Conservation (phyloP, 2,113 vertebrate genomes). For the Dipodomys stephensi region DNA sequence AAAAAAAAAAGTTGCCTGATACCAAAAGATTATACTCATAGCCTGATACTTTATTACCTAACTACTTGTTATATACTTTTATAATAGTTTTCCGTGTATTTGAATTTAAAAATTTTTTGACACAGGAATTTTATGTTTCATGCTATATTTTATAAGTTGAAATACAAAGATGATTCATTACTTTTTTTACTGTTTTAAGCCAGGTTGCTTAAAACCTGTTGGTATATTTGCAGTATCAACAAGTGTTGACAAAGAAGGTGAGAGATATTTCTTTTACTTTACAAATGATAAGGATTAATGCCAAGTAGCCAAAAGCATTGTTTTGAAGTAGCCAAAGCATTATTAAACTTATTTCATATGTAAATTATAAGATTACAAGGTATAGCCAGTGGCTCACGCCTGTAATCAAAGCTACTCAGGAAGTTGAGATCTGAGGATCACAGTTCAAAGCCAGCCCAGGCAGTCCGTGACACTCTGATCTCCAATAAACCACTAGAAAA, state of each 20-base stretch:
- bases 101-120: not conserved
- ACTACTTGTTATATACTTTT: not conserved
- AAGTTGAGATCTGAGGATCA: too few species aligned
- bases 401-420: too few species aligned
- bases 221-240: not conserved
- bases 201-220: not conserved
- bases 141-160: not conserved
- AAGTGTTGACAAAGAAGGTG: not conserved
- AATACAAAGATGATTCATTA: not conserved
- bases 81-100: not conserved
- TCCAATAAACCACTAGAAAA: too few species aligned
- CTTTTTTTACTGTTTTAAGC: not conserved
- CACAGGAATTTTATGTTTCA: not conserved
- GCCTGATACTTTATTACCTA: not conserved
- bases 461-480: too few species aligned
- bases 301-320: not conserved
- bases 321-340: not conserved
- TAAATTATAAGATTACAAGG: not conserved
- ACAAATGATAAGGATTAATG: not conserved
- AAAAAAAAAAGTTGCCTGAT: too few species aligned
- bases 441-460: too few species aligned
- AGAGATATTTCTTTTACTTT: not conserved
- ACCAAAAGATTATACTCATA: not conserved
- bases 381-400: too few species aligned
- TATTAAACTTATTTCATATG: not conserved